phyloP scores from a whole-genome alignment of 1,140 invertebrate species.

The Argopecten irradians region DNA sequence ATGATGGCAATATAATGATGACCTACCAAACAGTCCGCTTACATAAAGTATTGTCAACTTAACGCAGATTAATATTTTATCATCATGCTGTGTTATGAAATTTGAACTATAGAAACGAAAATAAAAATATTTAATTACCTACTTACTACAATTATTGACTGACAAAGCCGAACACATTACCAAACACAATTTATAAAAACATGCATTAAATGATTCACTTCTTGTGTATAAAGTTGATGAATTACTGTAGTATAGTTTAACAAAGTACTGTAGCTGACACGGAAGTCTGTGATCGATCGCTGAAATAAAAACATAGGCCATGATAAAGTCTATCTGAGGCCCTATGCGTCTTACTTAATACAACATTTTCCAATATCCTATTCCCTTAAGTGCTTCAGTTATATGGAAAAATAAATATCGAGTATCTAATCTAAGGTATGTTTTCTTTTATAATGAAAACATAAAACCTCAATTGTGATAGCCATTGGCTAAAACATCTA shows the following conservation, averaged over 20 bases:
- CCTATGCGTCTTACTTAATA: neutral
- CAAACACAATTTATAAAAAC: neutral
- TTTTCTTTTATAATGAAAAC: neutral
- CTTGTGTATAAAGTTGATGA: neutral
- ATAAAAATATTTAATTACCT: neutral
- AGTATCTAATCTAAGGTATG: neutral
- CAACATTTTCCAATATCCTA: neutral
- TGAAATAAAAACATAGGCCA: neutral
- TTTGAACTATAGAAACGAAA: neutral
- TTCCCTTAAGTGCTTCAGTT: neutral
- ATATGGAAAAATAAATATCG: neutral
- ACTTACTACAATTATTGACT: neutral
- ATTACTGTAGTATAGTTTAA: neutral
- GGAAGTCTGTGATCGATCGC: constrained; percentile 14
- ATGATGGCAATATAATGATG: neutral
- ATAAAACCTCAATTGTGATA: neutral
- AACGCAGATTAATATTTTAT: neutral
- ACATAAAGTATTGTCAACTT: constrained; percentile 9
- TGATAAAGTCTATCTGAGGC: neutral
- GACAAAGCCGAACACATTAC: neutral
- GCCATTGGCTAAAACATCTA: neutral
- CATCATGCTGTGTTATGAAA: neutral
- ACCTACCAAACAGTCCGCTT: neutral
- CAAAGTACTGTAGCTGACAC: neutral
- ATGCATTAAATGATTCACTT: neutral